These are phyloP conservation scores for Acleris sparsana DNA, from an alignment of 2,888 invertebrate genomes.

Conservation along the genomic window DNA sequence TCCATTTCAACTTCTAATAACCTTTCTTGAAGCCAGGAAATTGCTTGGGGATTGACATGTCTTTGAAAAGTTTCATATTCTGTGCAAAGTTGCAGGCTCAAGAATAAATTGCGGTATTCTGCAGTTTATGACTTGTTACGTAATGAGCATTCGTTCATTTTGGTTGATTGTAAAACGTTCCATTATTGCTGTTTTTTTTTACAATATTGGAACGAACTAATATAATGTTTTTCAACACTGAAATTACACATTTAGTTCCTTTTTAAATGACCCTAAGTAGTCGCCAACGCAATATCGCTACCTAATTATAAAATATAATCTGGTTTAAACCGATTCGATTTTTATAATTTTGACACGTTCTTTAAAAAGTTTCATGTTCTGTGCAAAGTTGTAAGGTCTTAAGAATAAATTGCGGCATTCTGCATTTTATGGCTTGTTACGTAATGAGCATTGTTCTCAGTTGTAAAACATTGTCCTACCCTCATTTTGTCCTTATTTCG, in stretches of 20 bases:
- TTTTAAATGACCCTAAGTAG: too few species aligned
- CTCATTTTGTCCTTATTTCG: neutral
- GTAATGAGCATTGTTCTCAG: slow-evolving; percentile 2
- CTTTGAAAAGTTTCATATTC: slow-evolving; percentile 1
- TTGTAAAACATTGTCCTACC: too few species aligned
- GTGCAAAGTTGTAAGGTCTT: neutral
- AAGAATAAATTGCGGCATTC: neutral
- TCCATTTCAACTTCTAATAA: neutral
- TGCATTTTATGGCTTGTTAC: neutral
- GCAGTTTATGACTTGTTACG: neutral
- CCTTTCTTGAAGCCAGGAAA: neutral
- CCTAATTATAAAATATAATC: too few species aligned
- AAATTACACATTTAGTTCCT: too few species aligned
- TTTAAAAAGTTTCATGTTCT: neutral
- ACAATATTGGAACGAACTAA: neutral
- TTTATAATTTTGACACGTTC: slow-evolving; percentile 1
- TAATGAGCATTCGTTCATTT: slow-evolving; percentile 16
- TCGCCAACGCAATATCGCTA: too few species aligned
- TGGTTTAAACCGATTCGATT: too few species aligned
- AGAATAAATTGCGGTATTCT: neutral
- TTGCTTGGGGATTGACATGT: slow-evolving; percentile 9
- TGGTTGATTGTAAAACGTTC: too few species aligned
- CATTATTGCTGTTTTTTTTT: too few species aligned
- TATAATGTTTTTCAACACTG: too few species aligned
- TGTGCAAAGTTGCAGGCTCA: neutral